Evolutionary conservation across 1,140 invertebrate species (phyloP).

Genomic region (Intoshia linei): DNA sequence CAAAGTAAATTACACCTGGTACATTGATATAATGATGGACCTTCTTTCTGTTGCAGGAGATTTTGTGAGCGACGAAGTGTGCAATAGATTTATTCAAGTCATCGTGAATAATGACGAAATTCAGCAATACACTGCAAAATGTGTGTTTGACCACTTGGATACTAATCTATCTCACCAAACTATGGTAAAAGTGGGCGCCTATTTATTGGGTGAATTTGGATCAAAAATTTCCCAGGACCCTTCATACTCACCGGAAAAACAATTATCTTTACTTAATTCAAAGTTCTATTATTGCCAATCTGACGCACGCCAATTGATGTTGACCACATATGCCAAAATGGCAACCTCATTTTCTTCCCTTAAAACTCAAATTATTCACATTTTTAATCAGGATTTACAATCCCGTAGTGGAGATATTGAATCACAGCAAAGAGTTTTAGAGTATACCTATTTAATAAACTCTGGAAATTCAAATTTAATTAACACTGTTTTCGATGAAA

Average conservation of each 20-base stretch:
- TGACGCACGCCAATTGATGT: conserved; percentile 59
- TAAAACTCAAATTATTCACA: conserved; percentile 44
- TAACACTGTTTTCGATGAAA: conserved; percentile 72
- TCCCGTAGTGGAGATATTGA: conserved; percentile 82
- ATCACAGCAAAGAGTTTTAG: conserved; percentile 77
- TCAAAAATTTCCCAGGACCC: conserved; percentile 95
- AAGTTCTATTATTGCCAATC: conserved; percentile 74
- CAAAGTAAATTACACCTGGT: conserved; percentile 92
- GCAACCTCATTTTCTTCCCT: conserved; percentile 97
- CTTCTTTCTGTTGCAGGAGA: conserved; percentile 94
- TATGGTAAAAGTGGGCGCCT: conserved; percentile 99
- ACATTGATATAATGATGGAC: conserved; percentile 94
- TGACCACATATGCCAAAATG: conserved; percentile 97
- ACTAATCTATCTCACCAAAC: conserved; percentile 97
- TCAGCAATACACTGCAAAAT: conserved; percentile 82
- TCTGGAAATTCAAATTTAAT: neutral
- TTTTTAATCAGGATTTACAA: conserved; percentile 75
- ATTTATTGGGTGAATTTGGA: conserved; percentile 95
- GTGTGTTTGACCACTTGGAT: conserved; percentile 86
- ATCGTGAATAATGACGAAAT: conserved; percentile 97
- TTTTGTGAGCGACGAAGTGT: conserved; percentile 48
- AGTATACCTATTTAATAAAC: conserved; percentile 66
- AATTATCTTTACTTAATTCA: conserved; percentile 79
- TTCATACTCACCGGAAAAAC: conserved; percentile 43
- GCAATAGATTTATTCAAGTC: conserved; percentile 88